Percentiles rank a stretch among this genome's conserved stretches.
Conservation (phyloP, 2,888 invertebrate species). For the Caenorhabditis japonica region DNA sequence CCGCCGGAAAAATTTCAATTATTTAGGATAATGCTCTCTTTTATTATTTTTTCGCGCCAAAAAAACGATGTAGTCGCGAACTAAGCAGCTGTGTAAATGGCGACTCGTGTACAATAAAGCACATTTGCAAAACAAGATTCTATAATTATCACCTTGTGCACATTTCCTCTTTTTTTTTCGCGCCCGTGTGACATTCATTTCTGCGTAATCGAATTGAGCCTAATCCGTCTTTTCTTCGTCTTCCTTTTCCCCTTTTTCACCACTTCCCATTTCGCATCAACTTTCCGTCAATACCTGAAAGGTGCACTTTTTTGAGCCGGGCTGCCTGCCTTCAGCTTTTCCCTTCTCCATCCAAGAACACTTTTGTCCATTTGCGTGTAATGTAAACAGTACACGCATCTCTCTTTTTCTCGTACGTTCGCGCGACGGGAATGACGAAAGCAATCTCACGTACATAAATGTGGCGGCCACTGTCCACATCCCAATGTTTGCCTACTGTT, state of each 20-base stretch:
- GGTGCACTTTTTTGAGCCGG: constrained; percentile 27
- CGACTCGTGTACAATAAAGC: too few relatives aligned
- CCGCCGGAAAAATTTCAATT: too few relatives aligned
- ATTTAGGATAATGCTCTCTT: too few relatives aligned
- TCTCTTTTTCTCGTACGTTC: constrained; percentile 2
- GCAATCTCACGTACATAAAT: constrained; percentile 47
- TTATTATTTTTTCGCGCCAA: too few relatives aligned
- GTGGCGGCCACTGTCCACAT: constrained; percentile 40
- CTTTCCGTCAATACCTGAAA: constrained; percentile 2
- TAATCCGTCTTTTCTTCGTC: constrained; percentile 21
- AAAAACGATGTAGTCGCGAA: too few relatives aligned
- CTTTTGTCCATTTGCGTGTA: constrained; percentile 43
- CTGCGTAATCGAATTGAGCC: constrained; percentile 38
- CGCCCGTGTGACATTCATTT: background rate
- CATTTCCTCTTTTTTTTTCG: too few relatives aligned
- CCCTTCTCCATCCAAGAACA: constrained; percentile 1
- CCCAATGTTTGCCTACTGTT: constrained; percentile 43
- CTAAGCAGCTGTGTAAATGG: too few relatives aligned
- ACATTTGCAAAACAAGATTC: too few relatives aligned
- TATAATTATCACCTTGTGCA: too few relatives aligned
- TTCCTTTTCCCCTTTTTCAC: constrained; percentile 1
- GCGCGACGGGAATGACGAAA: constrained; percentile 32
- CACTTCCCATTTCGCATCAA: too few relatives aligned
- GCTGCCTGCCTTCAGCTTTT: constrained; percentile 24
- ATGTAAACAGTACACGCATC: constrained; percentile 43